Evolutionary conservation across 2,113 vertebrate genomes (phyloP), one percentile per base, ranked within the genome.

Genomic region (Piprites chloris): DNA sequence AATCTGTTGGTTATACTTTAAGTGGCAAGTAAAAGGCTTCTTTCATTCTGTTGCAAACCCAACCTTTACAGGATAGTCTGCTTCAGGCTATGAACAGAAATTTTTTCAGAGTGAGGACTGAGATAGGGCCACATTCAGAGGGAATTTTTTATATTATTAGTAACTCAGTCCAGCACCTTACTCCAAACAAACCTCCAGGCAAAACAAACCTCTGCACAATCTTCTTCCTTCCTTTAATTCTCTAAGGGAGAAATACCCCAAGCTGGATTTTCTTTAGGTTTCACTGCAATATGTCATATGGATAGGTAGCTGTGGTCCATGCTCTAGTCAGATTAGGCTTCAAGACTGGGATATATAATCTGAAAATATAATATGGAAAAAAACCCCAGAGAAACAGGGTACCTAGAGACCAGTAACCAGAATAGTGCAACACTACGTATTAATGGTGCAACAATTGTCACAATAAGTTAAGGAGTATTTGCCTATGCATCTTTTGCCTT

Each of bases 401-500:
- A 61, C 89, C 63, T 78, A 50, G 71, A 74, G 44, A 59, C 41
- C 2, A 5, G 61, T 79, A n/a, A 63, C 86, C 28, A 19, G 74
- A 55, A 58, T 14, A 77, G 65, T 28, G 62, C 74, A 93, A 72
- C 84, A 24, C 56, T 49, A 35, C 11, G 0, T 84, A 30, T 76
- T 82, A 89, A 85, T 92, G 90, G 78, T 89, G 82, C 88, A 90
- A 62, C 63, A 47, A 14, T 67, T 79, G 68, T 39, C 53, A 85
- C 65, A 26, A 6, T 74, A 68, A 74, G 22, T 91, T 86, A 90
- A 73, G 55, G 62, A 88, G 69, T 71, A 84, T 92, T 94, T 96
- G 93, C 95, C 81, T 96, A 93, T 32, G 11, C 72, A 15, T 90
- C 84, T 82, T 95, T 95, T 91, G 91, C 92, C 94, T 96, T 97